phyloP scores from a whole-genome alignment of 2,113 vertebrate species.

The Pholis gunnellus region DNA sequence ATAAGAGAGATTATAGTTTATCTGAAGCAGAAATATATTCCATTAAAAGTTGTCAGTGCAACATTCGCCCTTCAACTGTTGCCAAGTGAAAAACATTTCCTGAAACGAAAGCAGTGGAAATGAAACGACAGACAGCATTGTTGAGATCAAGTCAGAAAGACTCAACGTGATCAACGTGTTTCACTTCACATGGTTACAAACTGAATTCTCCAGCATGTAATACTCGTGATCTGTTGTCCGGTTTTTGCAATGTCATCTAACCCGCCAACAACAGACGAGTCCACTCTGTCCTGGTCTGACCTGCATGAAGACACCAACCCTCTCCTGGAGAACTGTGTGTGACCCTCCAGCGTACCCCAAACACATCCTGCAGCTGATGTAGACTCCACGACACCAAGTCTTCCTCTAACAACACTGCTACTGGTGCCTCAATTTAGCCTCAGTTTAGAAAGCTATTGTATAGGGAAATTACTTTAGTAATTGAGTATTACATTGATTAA shows the following conservation, averaged over 20 bases:
- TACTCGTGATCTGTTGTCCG: neutral
- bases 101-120: slow-evolving; percentile 34
- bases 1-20: slow-evolving; percentile 62
- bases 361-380: slow-evolving; percentile 5
- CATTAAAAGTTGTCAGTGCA: slow-evolving; percentile 49
- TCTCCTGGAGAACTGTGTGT: slow-evolving; percentile 18
- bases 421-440: slow-evolving; percentile 17
- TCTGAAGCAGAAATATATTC: slow-evolving; percentile 55
- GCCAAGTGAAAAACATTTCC: slow-evolving; percentile 27
- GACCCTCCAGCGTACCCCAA: slow-evolving; percentile 28
- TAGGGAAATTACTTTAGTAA: neutral
- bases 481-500: neutral
- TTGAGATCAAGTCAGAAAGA: slow-evolving; percentile 26
- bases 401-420: neutral
- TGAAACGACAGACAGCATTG: slow-evolving; percentile 4
- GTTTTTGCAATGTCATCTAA: neutral
- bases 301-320: slow-evolving; percentile 18
- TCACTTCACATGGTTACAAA: neutral
- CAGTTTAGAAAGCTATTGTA: no score
- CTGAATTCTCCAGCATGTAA: neutral
- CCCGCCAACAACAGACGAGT: neutral
- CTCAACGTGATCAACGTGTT: slow-evolving; percentile 34
- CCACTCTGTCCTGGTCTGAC: slow-evolving; percentile 22
- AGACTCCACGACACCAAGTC: slow-evolving; percentile 1
- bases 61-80: slow-evolving; percentile 49